phyloP scores from a whole-genome alignment of 2,113 vertebrate species.

The Menidia beryllina region DNA sequence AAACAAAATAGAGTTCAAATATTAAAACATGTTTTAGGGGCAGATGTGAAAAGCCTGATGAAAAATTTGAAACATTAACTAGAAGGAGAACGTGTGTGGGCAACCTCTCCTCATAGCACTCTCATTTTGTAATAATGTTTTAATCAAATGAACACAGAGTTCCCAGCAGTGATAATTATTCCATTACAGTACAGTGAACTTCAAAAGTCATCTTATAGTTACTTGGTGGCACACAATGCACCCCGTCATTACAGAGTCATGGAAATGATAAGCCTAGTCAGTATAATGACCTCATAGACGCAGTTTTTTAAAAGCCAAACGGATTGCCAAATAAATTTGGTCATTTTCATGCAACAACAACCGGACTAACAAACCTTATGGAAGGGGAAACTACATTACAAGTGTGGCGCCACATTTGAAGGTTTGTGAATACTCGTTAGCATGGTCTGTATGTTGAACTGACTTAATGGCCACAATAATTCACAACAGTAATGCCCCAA shows the following conservation, averaged over 20 bases:
- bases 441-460: too few relatives aligned
- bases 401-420: not conserved
- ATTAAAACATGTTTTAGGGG: too few relatives aligned
- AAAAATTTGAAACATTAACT: too few relatives aligned
- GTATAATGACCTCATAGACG: too few relatives aligned
- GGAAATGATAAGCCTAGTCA: too few relatives aligned
- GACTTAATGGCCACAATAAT: too few relatives aligned
- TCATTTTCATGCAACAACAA: too few relatives aligned
- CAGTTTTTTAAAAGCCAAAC: not conserved
- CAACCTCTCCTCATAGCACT: not conserved
- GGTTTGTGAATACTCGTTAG: not conserved
- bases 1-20: too few relatives aligned
- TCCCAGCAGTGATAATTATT: not conserved
- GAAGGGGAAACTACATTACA: not conserved
- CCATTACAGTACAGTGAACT: not conserved
- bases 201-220: not conserved
- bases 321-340: too few relatives aligned
- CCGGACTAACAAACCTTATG: not conserved
- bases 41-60: too few relatives aligned
- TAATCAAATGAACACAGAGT: not conserved
- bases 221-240: not conserved
- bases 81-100: not conserved
- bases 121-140: not conserved
- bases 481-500: too few relatives aligned
- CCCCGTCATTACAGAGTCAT: too few relatives aligned